Conservation (phyloP, 2,113 vertebrate genomes). For the Rutilus rutilus region DNA sequence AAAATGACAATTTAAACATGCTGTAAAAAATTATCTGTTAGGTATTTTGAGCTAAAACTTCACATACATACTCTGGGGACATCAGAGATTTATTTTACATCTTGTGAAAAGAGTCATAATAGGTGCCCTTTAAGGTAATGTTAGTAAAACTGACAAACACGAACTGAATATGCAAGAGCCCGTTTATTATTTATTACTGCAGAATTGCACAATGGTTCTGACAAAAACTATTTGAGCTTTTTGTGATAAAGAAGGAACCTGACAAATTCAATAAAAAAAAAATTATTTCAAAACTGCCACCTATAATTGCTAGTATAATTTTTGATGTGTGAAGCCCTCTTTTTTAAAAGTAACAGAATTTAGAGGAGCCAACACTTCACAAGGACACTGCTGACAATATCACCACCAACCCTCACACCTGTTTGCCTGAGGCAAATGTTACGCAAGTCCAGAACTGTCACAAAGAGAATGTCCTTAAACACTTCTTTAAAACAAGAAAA, state of each 20-base stretch:
- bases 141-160: not conserved
- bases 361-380: not conserved
- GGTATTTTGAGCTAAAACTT: too few relatives aligned
- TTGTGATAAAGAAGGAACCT: not conserved
- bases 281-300: not conserved
- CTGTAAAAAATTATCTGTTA: too few relatives aligned
- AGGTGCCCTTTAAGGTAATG: too few relatives aligned
- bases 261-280: too few relatives aligned
- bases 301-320: not conserved
- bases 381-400: slow-evolving; percentile 4
- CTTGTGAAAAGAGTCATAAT: too few relatives aligned
- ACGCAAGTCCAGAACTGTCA: not conserved
- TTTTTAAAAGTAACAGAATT: not conserved
- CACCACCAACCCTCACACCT: not conserved
- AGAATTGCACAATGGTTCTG: not conserved
- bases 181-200: not conserved
- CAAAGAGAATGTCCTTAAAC: not conserved
- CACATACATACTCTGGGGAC: too few relatives aligned
- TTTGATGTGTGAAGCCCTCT: not conserved
- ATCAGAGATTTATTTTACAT: too few relatives aligned
- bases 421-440: not conserved
- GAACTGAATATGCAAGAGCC: not conserved
- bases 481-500: not conserved
- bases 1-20: too few relatives aligned
- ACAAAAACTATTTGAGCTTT: not conserved